Evolutionary conservation across 2,888 invertebrate genomes (phyloP).

Genomic region (Galeopsomyia nigrocyanea): DNA sequence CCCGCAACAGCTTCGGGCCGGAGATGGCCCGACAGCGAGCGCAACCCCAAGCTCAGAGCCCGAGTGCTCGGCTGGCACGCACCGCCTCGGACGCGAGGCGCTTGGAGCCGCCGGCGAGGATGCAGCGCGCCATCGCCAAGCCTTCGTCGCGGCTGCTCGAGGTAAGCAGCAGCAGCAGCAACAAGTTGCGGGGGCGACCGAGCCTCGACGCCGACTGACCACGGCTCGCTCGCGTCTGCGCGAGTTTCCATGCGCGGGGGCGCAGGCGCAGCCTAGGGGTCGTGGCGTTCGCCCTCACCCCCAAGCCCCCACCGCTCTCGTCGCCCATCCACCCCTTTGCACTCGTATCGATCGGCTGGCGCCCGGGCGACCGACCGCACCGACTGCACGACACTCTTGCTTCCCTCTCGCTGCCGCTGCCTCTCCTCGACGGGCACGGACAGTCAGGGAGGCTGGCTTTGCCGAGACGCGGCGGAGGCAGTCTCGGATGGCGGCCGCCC

Average conservation of each 20-base stretch:
- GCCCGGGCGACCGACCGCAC: slow-evolving; percentile 1
- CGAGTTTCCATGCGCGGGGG: not conserved
- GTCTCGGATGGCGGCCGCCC: slow-evolving; percentile 45
- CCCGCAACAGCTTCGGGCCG: slow-evolving; percentile 35
- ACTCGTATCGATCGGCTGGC: not conserved
- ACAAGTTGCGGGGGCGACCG: not conserved
- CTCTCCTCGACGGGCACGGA: not conserved
- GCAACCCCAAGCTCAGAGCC: not conserved
- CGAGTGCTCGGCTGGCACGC: slow-evolving; percentile 55
- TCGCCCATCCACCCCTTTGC: not conserved
- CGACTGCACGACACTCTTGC: slow-evolving; percentile 8
- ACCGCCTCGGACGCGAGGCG: slow-evolving; percentile 65
- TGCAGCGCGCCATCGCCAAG: slow-evolving; percentile 47
- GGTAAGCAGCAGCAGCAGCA: slow-evolving; percentile 17
- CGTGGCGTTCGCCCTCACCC: not conserved
- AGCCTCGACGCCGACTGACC: not conserved
- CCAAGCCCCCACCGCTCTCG: not conserved
- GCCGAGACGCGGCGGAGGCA: slow-evolving; percentile 5
- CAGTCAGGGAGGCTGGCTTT: slow-evolving; percentile 10
- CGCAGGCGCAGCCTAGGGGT: not conserved
- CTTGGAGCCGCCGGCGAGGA: slow-evolving; percentile 59
- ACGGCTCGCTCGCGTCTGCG: not conserved
- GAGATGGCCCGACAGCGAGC: slow-evolving; percentile 18
- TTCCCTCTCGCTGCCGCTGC: slow-evolving; percentile 2
- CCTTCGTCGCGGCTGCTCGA: slow-evolving; percentile 13